Percentiles rank a stretch among this genome's conserved stretches.
Conservation (phyloP, 2,888 invertebrate species). For the Schizaphis graminum region DNA sequence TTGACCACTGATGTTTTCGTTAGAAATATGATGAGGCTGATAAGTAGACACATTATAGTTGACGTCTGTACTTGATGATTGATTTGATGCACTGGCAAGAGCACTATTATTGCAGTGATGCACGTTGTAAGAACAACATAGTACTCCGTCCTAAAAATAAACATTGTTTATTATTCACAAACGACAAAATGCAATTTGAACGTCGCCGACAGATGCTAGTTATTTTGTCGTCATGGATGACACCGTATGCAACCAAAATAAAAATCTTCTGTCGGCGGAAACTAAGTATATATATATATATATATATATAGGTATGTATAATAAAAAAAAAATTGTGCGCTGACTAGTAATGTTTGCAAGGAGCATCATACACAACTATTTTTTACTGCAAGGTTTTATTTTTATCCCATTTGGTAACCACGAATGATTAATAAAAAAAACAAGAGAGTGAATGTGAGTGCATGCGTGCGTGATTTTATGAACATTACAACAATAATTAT, state of each 20-base stretch:
- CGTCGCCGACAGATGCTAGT: conserved; percentile 39
- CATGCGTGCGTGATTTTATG: not conserved
- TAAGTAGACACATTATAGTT: conserved; percentile 18
- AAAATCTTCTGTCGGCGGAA: not conserved
- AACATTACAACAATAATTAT: not conserved
- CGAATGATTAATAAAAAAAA: not conserved
- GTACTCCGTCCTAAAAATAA: conserved; percentile 54
- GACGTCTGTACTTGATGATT: not conserved
- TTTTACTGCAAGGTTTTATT: conserved; percentile 16
- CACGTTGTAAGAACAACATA: conserved; percentile 56
- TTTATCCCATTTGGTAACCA: not conserved
- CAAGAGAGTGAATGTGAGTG: not conserved
- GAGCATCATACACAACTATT: not conserved
- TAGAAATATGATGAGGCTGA: not conserved
- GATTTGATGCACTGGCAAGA: conserved; percentile 22
- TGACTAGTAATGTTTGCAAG: conserved; percentile 16
- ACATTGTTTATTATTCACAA: not conserved
- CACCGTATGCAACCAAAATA: conserved; percentile 22
- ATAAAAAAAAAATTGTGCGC: not conserved
- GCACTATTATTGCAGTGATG: conserved; percentile 49
- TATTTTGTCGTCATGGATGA: not conserved
- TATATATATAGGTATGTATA: not conserved
- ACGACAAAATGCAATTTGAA: conserved; percentile 15
- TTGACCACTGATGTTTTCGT: not conserved
- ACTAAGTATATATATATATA: not conserved